Conservation (phyloP, 2,888 invertebrate genomes). For the Auanema sp. region DNA sequence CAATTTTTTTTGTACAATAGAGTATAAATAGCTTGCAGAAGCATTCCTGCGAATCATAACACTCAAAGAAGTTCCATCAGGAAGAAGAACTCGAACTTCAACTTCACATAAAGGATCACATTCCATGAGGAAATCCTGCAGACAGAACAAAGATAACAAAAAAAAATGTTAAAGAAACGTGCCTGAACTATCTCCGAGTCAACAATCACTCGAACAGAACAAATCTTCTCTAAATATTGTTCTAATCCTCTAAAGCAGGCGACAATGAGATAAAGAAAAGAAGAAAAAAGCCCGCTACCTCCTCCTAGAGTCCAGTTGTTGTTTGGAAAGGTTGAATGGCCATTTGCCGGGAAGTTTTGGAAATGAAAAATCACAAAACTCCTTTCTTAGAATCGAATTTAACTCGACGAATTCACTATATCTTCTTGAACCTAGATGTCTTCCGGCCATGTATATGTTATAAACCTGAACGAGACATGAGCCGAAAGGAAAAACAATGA, state of each 20-base stretch:
- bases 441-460: constrained; percentile 98
- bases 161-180: constrained; percentile 23
- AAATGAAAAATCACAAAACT: constrained; percentile 74
- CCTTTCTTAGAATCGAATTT: constrained; percentile 52
- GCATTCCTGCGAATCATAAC: constrained; percentile 69
- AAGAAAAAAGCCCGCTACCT: constrained; percentile 66
- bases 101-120: constrained; percentile 66
- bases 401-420: constrained; percentile 85
- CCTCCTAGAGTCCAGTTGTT: constrained; percentile 89
- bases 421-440: constrained; percentile 91
- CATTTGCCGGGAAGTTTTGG: constrained; percentile 98
- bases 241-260: constrained; percentile 76
- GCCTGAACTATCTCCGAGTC: constrained; percentile 96
- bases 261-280: background rate
- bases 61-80: constrained; percentile 73
- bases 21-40: constrained; percentile 37
- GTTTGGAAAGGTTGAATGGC: constrained; percentile 95
- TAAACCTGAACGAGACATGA: constrained; percentile 70
- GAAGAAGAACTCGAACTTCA: constrained; percentile 78
- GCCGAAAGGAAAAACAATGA: background rate
- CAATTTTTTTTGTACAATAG: constrained; percentile 30
- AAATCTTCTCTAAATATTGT: constrained; percentile 95
- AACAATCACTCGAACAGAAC: constrained; percentile 94
- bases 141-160: background rate
- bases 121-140: constrained; percentile 59